Evolutionary conservation across 2,113 vertebrate species (phyloP), one percentile per base, ranked within the genome.

Genomic region (Crotalus viridis): DNA sequence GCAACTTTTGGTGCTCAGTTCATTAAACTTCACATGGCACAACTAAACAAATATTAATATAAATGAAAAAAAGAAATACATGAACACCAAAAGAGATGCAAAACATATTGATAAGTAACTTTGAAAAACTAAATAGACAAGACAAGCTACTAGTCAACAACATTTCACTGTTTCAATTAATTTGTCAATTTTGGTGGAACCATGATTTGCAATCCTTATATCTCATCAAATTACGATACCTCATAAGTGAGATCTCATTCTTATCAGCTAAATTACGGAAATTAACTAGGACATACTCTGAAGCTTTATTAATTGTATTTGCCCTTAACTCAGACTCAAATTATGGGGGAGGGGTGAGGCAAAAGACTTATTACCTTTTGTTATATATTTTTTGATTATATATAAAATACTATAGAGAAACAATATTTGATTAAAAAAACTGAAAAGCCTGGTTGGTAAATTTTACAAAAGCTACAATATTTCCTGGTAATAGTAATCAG

Each of bases 1-100:
- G 94, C 57, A 39, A 85, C 19, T 97, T 96, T 96, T 61, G 61
- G 95, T 61, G 95, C 86, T 55, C 48, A 93, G 88, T 95, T 96
- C 94, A 97, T 96, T 91, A 91, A 51, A 94, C 8, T 5, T 56
- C 13, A 56, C 13, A 52, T 94, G 17, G 17, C 92, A 21, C 93
- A 86, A 94, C 95, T 87, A 95, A 93, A 96, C 94, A 91, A 10
- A 61, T 12, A 9, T 89, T 94, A 95, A 93, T 33, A 85, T 0
- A 52, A 69, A 92, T 12, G 4, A 15, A 74, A 24, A 51, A 69
- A 3, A 9, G 8, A 54, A 90, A 95, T 91, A 26, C 0, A 74
- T 52, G 69, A 96, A 94, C 46, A 17, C 5, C 88, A 90, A 51
- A 92, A 54, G 48, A 90, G 87, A 94, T 46, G 1, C 59, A 95